A percentile compares a stretch with the other conserved stretches of the same genome.
Evolutionary conservation across 2,797 vertebrate species (phyloP).

Genomic region (Enteromius trimaculatus): DNA sequence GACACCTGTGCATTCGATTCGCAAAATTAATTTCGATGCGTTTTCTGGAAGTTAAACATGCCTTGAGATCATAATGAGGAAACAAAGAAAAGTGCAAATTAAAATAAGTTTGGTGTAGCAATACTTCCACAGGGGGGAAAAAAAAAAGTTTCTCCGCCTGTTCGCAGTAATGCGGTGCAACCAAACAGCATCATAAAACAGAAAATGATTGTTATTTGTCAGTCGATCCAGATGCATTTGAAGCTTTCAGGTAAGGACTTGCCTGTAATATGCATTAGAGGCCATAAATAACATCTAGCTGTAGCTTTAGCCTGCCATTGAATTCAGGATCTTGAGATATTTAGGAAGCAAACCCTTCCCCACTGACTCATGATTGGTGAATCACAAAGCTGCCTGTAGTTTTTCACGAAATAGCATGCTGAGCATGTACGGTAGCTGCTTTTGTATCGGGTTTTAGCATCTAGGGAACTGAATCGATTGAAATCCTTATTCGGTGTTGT

Average conservation of each 20-base stretch:
- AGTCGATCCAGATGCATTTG: background rate
- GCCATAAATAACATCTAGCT: background rate
- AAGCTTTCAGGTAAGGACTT: background rate
- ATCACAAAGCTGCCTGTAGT: background rate
- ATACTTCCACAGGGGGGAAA: no score
- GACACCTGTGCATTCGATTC: background rate
- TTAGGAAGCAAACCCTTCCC: background rate
- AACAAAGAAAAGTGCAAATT: background rate
- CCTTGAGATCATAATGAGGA: background rate
- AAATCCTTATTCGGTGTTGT: no score
- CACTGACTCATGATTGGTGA: background rate
- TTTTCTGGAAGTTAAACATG: background rate
- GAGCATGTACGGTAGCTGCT: background rate
- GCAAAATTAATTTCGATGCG: background rate
- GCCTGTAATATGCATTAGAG: background rate
- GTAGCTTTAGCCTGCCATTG: background rate
- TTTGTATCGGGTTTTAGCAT: background rate
- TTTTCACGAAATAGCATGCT: background rate
- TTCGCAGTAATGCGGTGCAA: background rate
- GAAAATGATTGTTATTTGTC: background rate
- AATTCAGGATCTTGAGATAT: background rate
- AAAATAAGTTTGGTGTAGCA: background rate
- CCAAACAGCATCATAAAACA: background rate
- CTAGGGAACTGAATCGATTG: background rate
- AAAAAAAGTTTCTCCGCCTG: no score